Conservation (phyloP, 2,113 vertebrate species). For the Actenoides lindsayi region DNA sequence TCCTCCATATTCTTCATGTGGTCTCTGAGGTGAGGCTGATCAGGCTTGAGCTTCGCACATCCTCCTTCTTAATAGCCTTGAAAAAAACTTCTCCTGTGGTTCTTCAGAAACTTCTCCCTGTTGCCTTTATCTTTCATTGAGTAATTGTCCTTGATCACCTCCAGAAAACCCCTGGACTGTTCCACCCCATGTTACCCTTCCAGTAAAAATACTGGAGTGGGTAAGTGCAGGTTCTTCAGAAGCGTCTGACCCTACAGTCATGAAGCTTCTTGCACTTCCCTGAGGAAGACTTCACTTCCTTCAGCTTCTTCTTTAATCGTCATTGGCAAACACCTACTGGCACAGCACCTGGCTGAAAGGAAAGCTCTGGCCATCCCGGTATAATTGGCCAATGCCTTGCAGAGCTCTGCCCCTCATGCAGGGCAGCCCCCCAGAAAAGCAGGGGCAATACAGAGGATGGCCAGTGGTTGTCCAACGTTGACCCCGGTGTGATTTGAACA, state of each 20-base stretch:
- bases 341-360: background rate
- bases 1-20: rapidly evolving
- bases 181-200: background rate
- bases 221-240: background rate
- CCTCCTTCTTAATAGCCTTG: too few relatives aligned
- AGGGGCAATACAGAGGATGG: background rate
- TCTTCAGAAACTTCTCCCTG: background rate
- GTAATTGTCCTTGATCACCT: background rate
- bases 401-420: background rate
- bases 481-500: conserved; percentile 68
- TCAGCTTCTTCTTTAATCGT: background rate
- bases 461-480: rapidly evolving
- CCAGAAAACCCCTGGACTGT: background rate
- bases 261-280: background rate
- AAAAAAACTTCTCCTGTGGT: rapidly evolving
- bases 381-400: rapidly evolving
- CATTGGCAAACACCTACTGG: background rate
- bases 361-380: background rate
- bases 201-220: too few relatives aligned
- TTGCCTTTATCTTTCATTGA: background rate
- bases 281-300: background rate
- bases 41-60: background rate
- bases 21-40: background rate
- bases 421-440: background rate
- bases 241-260: too few relatives aligned